Conservation (phyloP, 1,140 invertebrate genomes). For the Drosophila bocqueti region DNA sequence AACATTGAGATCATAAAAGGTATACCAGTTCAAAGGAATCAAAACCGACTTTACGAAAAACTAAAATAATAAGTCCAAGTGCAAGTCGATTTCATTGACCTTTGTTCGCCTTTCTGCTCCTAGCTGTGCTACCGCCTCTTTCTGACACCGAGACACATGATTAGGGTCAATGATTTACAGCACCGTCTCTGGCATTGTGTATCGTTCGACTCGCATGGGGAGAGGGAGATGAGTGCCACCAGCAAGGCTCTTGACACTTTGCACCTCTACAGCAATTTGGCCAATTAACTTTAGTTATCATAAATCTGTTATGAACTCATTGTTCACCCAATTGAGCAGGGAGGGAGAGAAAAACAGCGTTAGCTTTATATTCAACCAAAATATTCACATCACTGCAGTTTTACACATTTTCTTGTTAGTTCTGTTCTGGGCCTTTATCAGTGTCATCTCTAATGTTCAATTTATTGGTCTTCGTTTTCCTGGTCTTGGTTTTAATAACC, state of each 20-base stretch:
- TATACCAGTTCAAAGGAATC: too few relatives aligned
- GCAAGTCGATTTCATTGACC: constrained; percentile 3
- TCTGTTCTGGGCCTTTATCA: too few relatives aligned
- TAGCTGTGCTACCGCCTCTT: background rate
- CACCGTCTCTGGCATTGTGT: constrained; percentile 24
- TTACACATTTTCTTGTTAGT: constrained; percentile 8
- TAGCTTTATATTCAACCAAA: background rate
- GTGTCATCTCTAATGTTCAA: constrained; percentile 12
- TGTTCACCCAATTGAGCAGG: constrained; percentile 3
- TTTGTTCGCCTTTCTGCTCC: constrained; percentile 1
- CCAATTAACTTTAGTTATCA: constrained; percentile 57
- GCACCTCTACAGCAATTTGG: constrained; percentile 31
- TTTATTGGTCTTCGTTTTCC: constrained; percentile 12
- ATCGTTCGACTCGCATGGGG: constrained; percentile 16
- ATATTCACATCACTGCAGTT: background rate
- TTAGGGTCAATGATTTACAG: constrained; percentile 54
- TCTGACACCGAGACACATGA: constrained; percentile 14
- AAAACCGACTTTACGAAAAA: too few relatives aligned
- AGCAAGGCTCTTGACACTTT: constrained; percentile 9
- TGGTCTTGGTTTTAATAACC: background rate
- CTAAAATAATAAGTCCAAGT: background rate
- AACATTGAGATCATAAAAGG: too few relatives aligned
- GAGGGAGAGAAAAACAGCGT: background rate
- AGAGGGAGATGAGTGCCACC: constrained; percentile 2
- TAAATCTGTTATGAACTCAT: constrained; percentile 45